A percentile compares a stretch with the other conserved stretches of the same genome.
Conservation (phyloP, 2,797 vertebrate species). For the Bryconaethiops microstoma region DNA sequence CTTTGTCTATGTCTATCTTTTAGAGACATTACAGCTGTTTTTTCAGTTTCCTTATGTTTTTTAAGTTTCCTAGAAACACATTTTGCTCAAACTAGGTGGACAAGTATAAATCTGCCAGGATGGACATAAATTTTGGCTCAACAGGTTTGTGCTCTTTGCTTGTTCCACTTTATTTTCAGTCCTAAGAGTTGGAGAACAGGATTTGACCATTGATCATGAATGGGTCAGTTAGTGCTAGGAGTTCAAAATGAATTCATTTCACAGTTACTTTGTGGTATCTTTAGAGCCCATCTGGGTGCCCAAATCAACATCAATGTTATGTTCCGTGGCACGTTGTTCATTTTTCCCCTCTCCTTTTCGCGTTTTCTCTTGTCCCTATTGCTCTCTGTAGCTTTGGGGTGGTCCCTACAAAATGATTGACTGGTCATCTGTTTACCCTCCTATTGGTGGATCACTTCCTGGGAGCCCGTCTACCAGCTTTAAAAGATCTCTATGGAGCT, state of each 20-base stretch:
- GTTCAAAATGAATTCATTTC: constrained; percentile 60
- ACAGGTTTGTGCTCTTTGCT: constrained; percentile 42
- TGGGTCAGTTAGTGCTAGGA: constrained; percentile 7
- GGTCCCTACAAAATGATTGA: too few relatives aligned
- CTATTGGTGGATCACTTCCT: too few relatives aligned
- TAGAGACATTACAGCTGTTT: constrained; percentile 28
- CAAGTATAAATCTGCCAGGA: constrained; percentile 17
- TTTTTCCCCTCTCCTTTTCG: too few relatives aligned
- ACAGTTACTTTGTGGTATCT: constrained; percentile 39
- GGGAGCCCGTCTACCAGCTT: too few relatives aligned
- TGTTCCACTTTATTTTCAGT: constrained; percentile 22
- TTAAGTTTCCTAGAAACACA: constrained; percentile 47
- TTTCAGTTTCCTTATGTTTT: constrained; percentile 31
- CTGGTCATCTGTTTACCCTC: too few relatives aligned
- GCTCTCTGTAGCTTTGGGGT: too few relatives aligned
- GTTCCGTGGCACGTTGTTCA: too few relatives aligned
- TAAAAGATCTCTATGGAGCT: too few relatives aligned
- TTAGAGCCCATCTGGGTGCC: constrained; percentile 65
- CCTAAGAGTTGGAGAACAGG: constrained; percentile 7
- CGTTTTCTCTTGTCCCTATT: too few relatives aligned
- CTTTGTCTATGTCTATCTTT: constrained; percentile 1
- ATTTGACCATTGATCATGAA: constrained; percentile 56
- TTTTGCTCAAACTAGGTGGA: constrained; percentile 13
- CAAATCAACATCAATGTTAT: constrained; percentile 54
- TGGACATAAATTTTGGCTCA: constrained; percentile 16